Base-by-base conservation (phyloP, 1,140 invertebrate species). In the Eumeta japonica region DNA sequence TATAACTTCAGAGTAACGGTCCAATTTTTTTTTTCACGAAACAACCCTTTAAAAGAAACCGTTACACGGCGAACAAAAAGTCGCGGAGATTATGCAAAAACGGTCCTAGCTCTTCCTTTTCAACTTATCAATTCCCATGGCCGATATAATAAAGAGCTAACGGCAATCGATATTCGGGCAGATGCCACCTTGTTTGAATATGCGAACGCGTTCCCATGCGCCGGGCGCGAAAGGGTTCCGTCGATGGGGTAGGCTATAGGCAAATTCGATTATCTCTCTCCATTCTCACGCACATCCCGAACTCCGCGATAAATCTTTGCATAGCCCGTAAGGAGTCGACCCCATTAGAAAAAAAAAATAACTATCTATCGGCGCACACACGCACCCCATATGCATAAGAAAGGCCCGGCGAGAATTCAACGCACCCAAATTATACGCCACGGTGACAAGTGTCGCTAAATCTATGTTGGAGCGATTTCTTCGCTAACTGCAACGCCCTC, bases 161-260 rank as follows among this genome's bases (percentile, higher is more conserved):
- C 50, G 52, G 50, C 63, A 61, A 73, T 73, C 68, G 68, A 73
- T 73, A 73, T 73, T 68, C 68, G 68, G 54, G 55, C 51, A 57
- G 68, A 74, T 74, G 68, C 68, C 66, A 74, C 65, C 68, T 74
- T 74, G 64, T 74, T 74, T 74, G 68, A 74, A 74, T 74, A 70
- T 68, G 61, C 62, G 3, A 58, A 61, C 58, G 65, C 49, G 62
- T 70, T 73, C 66, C 66, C 68, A 71, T 62, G 66, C 55, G 47
- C 45, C 45, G 52, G 52, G 48, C 61, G 50, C 48, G 53, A 58
- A 57, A 55, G 55, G 60, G 58, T 30, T 41, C 37, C 5, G 5
- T 24, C n/a, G 61, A 71, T 64, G 62, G 62, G 62, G 65, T 65
- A 41, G 52, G 47, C 52, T 63, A 58, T 70, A 71, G 62, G 70